phyloP scores from a whole-genome alignment of 1,140 invertebrate genomes.

The Listronotus bonariensis region DNA sequence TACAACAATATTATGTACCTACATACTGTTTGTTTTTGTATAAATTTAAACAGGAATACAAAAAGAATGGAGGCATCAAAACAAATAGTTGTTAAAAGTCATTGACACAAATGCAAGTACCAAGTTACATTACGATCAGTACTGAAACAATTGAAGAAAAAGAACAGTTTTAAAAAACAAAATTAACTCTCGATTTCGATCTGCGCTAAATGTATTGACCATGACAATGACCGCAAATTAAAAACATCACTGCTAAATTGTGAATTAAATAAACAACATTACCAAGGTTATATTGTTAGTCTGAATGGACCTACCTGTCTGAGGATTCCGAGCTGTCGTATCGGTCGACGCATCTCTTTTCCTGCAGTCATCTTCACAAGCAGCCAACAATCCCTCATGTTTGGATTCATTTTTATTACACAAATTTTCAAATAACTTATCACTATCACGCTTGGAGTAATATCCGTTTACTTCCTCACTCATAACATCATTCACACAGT shows the following conservation, averaged over 20 bases:
- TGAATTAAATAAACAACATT: conserved; percentile 30
- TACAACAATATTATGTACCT: too few species aligned
- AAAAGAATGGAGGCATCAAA: too few species aligned
- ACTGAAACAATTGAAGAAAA: conserved; percentile 13
- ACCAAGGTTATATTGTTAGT: conserved; percentile 10
- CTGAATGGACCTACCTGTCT: conserved; percentile 70
- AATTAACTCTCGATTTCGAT: conserved; percentile 51
- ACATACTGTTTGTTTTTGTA: too few species aligned
- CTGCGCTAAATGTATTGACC: conserved; percentile 51
- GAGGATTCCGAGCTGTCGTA: conserved; percentile 88
- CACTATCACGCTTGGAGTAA: conserved; percentile 48
- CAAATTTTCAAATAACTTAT: conserved; percentile 48
- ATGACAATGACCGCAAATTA: conserved; percentile 49
- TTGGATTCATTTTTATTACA: conserved; percentile 39
- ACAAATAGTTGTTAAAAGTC: too few species aligned
- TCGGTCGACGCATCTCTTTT: conserved; percentile 84
- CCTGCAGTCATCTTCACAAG: conserved; percentile 63
- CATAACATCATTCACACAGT: conserved; percentile 35
- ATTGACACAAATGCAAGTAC: too few species aligned
- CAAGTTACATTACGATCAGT: neutral
- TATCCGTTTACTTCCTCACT: conserved; percentile 46
- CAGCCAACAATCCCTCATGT: conserved; percentile 48
- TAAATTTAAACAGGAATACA: neutral
- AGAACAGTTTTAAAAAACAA: conserved; percentile 33
- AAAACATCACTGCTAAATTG: conserved; percentile 32